phyloP scores from a whole-genome alignment of 2,888 invertebrate species.

The Torymus texanus region DNA sequence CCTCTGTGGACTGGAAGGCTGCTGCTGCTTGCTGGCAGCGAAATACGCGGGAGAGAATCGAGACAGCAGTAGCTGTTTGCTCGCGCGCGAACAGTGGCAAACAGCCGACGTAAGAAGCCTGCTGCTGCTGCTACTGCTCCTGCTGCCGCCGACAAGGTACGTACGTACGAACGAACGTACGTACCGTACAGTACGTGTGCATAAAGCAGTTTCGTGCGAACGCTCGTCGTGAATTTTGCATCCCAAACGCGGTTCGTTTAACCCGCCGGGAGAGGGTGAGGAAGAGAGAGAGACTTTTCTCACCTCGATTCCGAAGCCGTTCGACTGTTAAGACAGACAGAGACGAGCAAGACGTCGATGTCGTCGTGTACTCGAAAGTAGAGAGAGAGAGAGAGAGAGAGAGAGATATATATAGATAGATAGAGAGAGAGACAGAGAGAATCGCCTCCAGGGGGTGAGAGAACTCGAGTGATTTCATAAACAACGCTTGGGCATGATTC shows the following conservation, averaged over 20 bases:
- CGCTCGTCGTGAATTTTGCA: constrained; percentile 54
- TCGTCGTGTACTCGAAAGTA: no score
- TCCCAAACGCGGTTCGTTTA: constrained; percentile 63
- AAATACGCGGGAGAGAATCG: not conserved
- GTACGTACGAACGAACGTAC: not conserved
- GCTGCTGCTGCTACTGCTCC: not conserved
- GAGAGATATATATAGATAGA: no score
- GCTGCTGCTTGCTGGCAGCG: no score
- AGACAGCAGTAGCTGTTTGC: constrained; percentile 35
- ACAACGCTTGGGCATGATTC: constrained; percentile 18
- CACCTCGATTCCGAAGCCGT: constrained; percentile 35
- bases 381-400: constrained; percentile 7
- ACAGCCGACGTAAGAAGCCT: constrained; percentile 34
- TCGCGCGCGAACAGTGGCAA: constrained; percentile 26
- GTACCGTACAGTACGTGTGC: constrained; percentile 1
- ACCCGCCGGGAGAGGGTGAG: constrained; percentile 39
- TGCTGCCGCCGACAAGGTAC: constrained; percentile 6
- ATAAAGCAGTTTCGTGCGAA: constrained; percentile 30
- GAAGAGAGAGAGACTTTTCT: constrained; percentile 32
- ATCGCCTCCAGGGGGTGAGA: not conserved
- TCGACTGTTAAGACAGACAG: constrained; percentile 37
- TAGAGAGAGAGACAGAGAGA: not conserved
- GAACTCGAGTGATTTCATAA: constrained; percentile 38
- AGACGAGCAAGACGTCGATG: not conserved
- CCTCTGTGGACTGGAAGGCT: constrained; percentile 14